Evolutionary conservation across 2,797 vertebrate species (phyloP), one percentile per base, ranked within the genome.

Genomic region (Prunella strophiata): DNA sequence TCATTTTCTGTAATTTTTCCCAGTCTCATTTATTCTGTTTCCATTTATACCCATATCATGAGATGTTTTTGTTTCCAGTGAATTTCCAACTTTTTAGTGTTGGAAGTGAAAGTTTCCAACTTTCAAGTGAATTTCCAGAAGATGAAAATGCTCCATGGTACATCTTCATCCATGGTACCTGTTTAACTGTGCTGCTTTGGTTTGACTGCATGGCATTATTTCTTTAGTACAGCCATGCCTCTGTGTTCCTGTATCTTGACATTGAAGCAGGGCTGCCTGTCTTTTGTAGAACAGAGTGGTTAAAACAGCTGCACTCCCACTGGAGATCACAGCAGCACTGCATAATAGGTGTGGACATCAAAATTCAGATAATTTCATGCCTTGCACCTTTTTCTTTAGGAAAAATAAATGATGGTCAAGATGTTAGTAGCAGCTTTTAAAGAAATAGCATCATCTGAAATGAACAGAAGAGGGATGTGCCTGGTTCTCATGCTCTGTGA

Each of bases 401-500:
- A 62, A 90, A 70, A 75, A 36, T 23, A 61, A n/a, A 23, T 23
- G 14, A 19, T 36, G 8, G 20, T 61, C 34, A 65, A 78, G 62
- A 48, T 1, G 0, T 30, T 29, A 51, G n/a, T 22, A 66, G 10
- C 15, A 43, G n/a, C 23, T 77, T 84, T 80, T 43, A 74, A 84
- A 66, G n/a, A 66, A 59, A 25, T 3, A 55, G 2, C 25, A 18
- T 21, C 11, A 29, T 38, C 36, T 80, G 34, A 89, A 87, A 34
- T 18, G 18, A 85, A 19, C 0, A 7, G n/a, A 67, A 29, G 40
- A 59, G 13, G 23, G 3, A 2, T 73, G 34, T 78, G 32, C 34
- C 22, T 78, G 15, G 34, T 77, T 93, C 59, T 38, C 48, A 70
- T 0, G 0, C 43, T 42, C 34, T 36, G 13, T 0, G 0, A 83